Evolutionary conservation across 2,797 vertebrate genomes (phyloP), one percentile per base, ranked within the genome.

Genomic region (Smutsia gigantea): DNA sequence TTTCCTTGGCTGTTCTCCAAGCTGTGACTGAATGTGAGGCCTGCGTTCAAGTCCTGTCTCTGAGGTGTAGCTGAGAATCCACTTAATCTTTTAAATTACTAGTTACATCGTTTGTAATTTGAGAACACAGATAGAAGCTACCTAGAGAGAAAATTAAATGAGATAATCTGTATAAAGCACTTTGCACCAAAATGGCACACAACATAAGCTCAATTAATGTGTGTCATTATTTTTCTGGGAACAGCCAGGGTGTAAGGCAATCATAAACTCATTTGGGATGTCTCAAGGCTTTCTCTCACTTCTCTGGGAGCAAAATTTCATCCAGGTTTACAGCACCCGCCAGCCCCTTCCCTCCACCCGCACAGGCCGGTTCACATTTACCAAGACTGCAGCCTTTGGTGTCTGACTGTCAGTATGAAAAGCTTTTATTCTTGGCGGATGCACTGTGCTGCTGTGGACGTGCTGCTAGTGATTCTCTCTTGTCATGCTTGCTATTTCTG

Each of bases 111-210:
- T 69, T 69, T 95, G 55, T 87, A 55, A 86, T 37, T 18, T 95
- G 37, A 93, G 25, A 57, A 74, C 18, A 81, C 87, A 84, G 69
- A 74, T 37, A 77, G 6, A 4, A 71, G 34, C 39, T 86, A 91
- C 21, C 27, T 66, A 78, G 37, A 57, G 27, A 77, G 23, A 78
- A 94, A 95, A 88, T 61, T 96, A 91, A 96, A 66, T 66, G 27
- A 92, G 37, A 69, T 72, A 78, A 88, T 31, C 3, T 74, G 3
- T 66, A 53, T 74, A 49, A 61, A 84, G 17, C 4, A 29, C 13
- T 94, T 78, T 25, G 27, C 17, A 63, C 14, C 68, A 88, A 94
- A 85, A 74, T 74, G 39, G 7, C 29, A 82, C 15, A 78, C 4
- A 77, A 17, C 42, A 31, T 49, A 77, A 77, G 2, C 5, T 90